Base-by-base conservation (phyloP, 1,140 invertebrate genomes). In the Anoplophora glabripennis region DNA sequence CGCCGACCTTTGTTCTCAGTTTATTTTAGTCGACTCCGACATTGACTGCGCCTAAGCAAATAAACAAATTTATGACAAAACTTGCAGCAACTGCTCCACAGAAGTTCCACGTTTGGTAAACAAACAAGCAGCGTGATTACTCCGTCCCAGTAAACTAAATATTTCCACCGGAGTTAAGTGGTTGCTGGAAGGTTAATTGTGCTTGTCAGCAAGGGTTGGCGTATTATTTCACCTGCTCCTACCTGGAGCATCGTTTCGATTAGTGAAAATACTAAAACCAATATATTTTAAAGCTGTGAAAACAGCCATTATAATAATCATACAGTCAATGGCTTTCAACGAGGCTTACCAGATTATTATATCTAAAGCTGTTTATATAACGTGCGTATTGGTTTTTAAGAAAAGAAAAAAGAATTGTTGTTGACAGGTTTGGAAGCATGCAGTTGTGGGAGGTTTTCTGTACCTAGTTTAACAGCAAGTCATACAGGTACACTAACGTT, bases 271-370 rank as follows among this genome's bases (percentile, higher is more conserved):
- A 14, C 17, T 1, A 49, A 49, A 49, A 49, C 47, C 47, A 49
- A 49, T 49, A 49, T 36, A 36, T 49, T 34, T 36, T 10, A 35
- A 49, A 49, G 47, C 47, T 49, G 47, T 49, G 47, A 49, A 49
- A 49, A 49, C 47, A 49, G 15, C 47, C 36, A 49, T 36, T 49
- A 49, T 35, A 5, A 5, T 28, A 28, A 28, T 28, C 21, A 28
- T 28, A 28, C 21, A 28, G 21, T 28, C 21, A 28, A 28, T 28
- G 21, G 3, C 21, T 28, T 28, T 28, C 21, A 28, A 28, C 21
- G 34, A 49, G 47, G 28, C 47, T 49, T 49, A 49, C 21, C 36
- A 11, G n/a, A 49, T 49, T 49, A 49, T 35, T 8, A 49, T 8
- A 49, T 14, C 47, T 12, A 34, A 37, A 49, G 34, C 34, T 49